A percentile compares a stretch with the other conserved stretches of the same genome.
Evolutionary conservation across 2,113 vertebrate species (phyloP).

Genomic region (Mugil cephalus): DNA sequence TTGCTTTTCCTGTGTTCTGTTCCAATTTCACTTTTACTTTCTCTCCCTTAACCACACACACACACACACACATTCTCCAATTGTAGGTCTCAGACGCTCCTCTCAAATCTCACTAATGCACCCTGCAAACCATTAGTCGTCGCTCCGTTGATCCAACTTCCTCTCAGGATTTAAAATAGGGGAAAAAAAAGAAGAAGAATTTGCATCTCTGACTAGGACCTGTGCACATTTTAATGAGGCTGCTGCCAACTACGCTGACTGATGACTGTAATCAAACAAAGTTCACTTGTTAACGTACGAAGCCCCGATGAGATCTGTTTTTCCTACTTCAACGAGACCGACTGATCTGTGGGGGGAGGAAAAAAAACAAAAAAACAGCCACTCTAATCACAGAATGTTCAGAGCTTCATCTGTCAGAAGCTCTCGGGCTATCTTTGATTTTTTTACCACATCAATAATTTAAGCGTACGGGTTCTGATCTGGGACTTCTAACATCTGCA

Average conservation of each 20-base stretch:
- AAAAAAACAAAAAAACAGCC: neutral
- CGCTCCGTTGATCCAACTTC: no score
- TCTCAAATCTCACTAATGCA: neutral
- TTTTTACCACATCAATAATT: constrained; percentile 20
- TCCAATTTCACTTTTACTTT: no score
- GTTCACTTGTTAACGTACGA: neutral
- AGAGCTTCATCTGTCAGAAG: neutral
- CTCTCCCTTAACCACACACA: no score
- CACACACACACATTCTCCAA: no score
- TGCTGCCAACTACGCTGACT: neutral
- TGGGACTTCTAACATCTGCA: neutral
- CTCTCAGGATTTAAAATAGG: no score
- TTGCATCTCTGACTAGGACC: no score
- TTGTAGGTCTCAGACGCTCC: neutral
- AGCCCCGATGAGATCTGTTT: neutral
- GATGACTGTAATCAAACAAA: neutral
- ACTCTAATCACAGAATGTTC: neutral
- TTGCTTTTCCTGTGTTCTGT: neutral
- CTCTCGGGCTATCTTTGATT: constrained; percentile 11
- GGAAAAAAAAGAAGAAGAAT: no score
- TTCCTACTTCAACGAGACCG: neutral
- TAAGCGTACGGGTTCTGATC: neutral
- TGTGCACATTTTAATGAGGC: no score
- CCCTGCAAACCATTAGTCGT: neutral
- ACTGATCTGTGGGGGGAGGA: neutral